Evolutionary conservation across 2,113 vertebrate genomes (phyloP).

Genomic region (Sitta europaea): DNA sequence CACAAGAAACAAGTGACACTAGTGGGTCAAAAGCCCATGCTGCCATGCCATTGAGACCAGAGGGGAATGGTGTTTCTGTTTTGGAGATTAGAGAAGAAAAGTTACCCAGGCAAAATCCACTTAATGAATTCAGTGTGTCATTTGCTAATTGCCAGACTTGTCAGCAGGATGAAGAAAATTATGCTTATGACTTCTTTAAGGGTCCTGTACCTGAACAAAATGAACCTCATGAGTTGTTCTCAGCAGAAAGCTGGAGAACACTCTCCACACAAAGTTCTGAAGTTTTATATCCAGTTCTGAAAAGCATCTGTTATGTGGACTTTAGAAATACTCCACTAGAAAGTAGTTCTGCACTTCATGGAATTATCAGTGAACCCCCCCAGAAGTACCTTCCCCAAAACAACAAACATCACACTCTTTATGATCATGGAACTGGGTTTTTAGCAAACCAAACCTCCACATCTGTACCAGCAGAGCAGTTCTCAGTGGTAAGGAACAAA

Average conservation of each 20-base stretch:
- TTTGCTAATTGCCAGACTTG: conserved; percentile 37
- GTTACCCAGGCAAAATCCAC: not conserved
- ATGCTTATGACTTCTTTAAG: not conserved
- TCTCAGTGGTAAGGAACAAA: not conserved
- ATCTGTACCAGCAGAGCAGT: not conserved
- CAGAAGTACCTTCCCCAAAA: not conserved
- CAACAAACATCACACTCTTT: not conserved
- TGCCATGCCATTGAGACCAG: conserved; percentile 3
- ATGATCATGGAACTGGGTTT: not conserved
- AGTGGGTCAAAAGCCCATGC: conserved; percentile 3
- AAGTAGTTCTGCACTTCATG: not conserved
- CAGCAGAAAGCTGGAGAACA: not conserved
- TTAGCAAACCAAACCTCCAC: not conserved
- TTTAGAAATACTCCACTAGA: not conserved
- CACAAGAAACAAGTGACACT: conserved; percentile 13
- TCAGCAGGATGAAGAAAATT: conserved; percentile 1
- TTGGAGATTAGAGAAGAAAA: conserved; percentile 18
- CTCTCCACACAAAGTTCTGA: not conserved
- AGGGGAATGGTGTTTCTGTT: not conserved
- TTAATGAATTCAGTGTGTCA: conserved; percentile 7
- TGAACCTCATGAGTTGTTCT: not conserved
- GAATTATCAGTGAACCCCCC: not conserved
- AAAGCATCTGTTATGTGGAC: not conserved
- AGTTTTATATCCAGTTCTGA: not conserved
- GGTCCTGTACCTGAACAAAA: not conserved